Evolutionary conservation across 64 coral and sea anemone species (phyloP), one percentile per base, ranked within the genome.

Genomic region (Porites australiensis): DNA sequence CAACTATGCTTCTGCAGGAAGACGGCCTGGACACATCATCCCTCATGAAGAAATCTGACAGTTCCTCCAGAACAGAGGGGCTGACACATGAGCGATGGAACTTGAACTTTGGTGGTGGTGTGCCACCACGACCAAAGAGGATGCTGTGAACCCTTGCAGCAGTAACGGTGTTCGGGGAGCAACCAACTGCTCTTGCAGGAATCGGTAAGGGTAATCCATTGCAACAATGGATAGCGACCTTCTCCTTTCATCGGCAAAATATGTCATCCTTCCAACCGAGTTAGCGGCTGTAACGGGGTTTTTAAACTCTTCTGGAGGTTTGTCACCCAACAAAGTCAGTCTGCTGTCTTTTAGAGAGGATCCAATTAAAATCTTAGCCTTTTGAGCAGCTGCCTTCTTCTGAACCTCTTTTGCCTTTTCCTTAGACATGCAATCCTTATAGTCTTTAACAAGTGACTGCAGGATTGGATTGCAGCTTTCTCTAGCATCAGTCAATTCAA

Each of bases 101-200:
- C 50, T 90, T 79, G n/a, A 90, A 50, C 2, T 23, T 20, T 79
- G 75, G 22, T 67, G 88, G 59, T 1, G 88, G 75, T 1, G 54
- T 69, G 43, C 75, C 88, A 61, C 74, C 74, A 47, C 74, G 55
- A 9, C 88, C 75, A 90, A 90, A 90, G 55, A 89, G 16, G 46
- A 49, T 77, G 14, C 1, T 61, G 23, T 89, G 88, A 1, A 89
- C 58, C 48, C 45, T 89, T 15, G 88, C 74, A 52, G 88, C 88
- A 78, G 74, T 89, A 9, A 89, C 22, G 14, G 88, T 89, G 55
- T 50, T 79, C n/a, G 62, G 63, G n/a, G 73, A 37, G 51, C 88
- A 89, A 45, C 60, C 51, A 52, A 79, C 44, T 48, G 44, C 9
- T 65, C 66, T 45, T 45, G 19, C 5, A 79, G 68, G 0, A 54